phyloP scores from a whole-genome alignment of 2,888 invertebrate species.

The Megastigmus dorsalis region DNA sequence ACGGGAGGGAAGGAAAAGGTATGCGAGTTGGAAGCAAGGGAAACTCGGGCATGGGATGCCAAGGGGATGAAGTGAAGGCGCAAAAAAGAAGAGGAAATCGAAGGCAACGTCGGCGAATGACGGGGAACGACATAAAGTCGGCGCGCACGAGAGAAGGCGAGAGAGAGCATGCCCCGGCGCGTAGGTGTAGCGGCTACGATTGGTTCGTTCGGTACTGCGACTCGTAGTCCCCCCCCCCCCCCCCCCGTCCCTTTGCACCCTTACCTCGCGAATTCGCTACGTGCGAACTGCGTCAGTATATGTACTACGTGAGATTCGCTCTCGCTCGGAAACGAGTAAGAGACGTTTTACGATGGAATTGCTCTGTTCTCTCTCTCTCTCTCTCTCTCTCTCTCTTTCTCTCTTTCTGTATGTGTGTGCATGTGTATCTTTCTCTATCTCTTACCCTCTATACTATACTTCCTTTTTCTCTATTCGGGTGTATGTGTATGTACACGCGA shows the following conservation, averaged over 20 bases:
- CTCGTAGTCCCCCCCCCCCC: too few species aligned
- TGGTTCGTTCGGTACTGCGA: constrained; percentile 45
- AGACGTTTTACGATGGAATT: constrained; percentile 51
- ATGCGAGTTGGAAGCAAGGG: too few species aligned
- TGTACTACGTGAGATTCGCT: constrained; percentile 50
- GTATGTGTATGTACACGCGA: constrained; percentile 5
- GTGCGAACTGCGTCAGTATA: constrained; percentile 45
- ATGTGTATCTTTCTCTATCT: not conserved
- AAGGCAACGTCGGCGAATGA: constrained; percentile 46
- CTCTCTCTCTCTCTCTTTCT: not conserved
- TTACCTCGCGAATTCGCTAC: constrained; percentile 27
- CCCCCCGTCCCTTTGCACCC: too few species aligned
- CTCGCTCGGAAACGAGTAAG: constrained; percentile 37
- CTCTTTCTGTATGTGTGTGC: not conserved
- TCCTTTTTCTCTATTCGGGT: not conserved
- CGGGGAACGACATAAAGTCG: constrained; percentile 53
- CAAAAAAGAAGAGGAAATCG: constrained; percentile 13
- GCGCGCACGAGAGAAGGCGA: not conserved
- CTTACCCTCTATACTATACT: not conserved
- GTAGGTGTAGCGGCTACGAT: constrained; percentile 36
- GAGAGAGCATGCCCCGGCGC: too few species aligned
- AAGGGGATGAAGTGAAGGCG: not conserved
- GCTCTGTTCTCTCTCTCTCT: not conserved
- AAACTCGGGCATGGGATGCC: too few species aligned
- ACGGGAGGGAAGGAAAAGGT: not conserved